A percentile compares a stretch with the other conserved stretches of the same genome.
Evolutionary conservation across 2,888 invertebrate species (phyloP).

Genomic region (Polyommatus icarus): DNA sequence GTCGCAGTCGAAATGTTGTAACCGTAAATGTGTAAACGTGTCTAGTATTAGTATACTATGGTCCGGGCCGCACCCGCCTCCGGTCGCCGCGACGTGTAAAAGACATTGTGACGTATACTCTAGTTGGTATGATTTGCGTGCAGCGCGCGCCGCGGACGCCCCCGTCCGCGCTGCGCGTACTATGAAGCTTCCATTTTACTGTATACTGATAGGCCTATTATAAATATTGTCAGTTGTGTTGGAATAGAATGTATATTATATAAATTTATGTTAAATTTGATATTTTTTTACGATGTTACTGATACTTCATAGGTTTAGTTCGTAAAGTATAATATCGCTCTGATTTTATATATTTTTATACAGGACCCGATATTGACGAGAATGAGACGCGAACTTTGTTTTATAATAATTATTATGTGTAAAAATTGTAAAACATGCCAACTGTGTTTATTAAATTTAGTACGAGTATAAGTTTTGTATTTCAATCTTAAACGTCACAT

Average conservation of each 20-base stretch:
- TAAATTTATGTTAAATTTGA: constrained; percentile 29
- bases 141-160: not conserved
- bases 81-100: not conserved
- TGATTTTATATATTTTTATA: constrained; percentile 30
- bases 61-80: not conserved
- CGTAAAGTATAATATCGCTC: constrained; percentile 28
- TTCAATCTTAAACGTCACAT: not conserved
- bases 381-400: not conserved
- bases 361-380: constrained; percentile 1
- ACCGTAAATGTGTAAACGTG: not conserved
- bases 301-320: constrained; percentile 28
- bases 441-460: not conserved
- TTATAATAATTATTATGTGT: not conserved
- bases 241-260: constrained; percentile 19
- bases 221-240: constrained; percentile 25
- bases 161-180: not conserved
- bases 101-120: constrained; percentile 12
- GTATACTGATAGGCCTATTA: constrained; percentile 20
- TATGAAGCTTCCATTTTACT: constrained; percentile 28
- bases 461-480: not conserved
- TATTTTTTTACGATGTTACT: constrained; percentile 29
- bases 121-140: constrained; percentile 24
- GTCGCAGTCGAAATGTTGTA: not conserved
- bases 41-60: not conserved
- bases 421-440: not conserved